Evolutionary conservation across 1,140 invertebrate species (phyloP), one percentile per base, ranked within the genome.

Genomic region (Venustaconcha ellipsiformis): DNA sequence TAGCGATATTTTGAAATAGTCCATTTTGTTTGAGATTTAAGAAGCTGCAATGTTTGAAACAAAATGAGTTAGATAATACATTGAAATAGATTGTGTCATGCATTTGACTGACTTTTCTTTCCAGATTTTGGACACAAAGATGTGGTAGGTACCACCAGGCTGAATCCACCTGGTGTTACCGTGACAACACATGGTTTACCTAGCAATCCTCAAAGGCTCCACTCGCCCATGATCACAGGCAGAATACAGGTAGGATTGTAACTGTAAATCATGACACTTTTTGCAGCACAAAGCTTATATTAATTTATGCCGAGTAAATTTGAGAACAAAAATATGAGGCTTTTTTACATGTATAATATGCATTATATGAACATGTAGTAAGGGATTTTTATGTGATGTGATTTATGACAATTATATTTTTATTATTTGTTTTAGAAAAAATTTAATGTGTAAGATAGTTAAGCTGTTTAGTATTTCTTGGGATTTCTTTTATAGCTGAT

Each of bases 151-250:
- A 74, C 67, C 4, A 72, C 73, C 23, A 59, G 74, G n/a, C 65
- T 76, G 65, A 83, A 82, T 67, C 78, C 84, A 57, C 84, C 82
- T 17, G 84, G 84, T 64, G 80, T 87, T 17, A 87, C 83, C 17
- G 80, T 88, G 2, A 88, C 86, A n/a, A 85, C 86, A 14, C 84
- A 85, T n/a, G 82, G 82, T 14, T 88, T 86, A 48, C 82, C 84
- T 23, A 74, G 80, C 65, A 66, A 80, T 20, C 18, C 18, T 23
- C 68, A 76, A 72, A 76, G 82, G 48, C 74, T 80, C 14, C 81
- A 84, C 67, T 83, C 86, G 20, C 82, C 83, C 20, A 84, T 82
- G 59, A 82, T 86, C 17, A 80, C 83, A 57, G 88, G 87, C 30
- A 86, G 85, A 78, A 82, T 89, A 68, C 85, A 89, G 86, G 88